Evolutionary conservation across 1,140 invertebrate genomes (phyloP).

Genomic region (Nebria ingens): DNA sequence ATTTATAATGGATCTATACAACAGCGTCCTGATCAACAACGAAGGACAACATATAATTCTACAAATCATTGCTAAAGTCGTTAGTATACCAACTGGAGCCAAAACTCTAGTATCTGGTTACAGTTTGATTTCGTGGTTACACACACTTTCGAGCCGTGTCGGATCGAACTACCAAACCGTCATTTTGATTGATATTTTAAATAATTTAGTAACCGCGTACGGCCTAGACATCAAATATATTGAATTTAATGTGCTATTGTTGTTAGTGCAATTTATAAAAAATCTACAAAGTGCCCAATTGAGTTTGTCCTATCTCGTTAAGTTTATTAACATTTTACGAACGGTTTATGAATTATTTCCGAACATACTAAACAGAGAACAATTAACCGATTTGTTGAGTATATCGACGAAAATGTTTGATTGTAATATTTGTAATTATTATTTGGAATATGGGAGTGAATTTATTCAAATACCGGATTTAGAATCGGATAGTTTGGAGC

Average conservation of each 20-base stretch:
- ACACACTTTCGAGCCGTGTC: slow-evolving; percentile 16
- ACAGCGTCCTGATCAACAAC: slow-evolving; percentile 35
- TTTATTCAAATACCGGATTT: slow-evolving; percentile 19
- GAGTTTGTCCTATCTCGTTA: slow-evolving; percentile 16
- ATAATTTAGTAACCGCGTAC: slow-evolving; percentile 18
- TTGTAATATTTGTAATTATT: slow-evolving; percentile 25
- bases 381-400: slow-evolving; percentile 21
- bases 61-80: slow-evolving; percentile 44
- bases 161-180: slow-evolving; percentile 6
- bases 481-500: neutral
- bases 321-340: slow-evolving; percentile 22
- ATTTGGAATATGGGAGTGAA: slow-evolving; percentile 26
- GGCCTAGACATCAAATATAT: slow-evolving; percentile 16
- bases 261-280: slow-evolving; percentile 12
- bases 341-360: slow-evolving; percentile 15
- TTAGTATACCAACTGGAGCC: slow-evolving; percentile 45
- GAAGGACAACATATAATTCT: slow-evolving; percentile 50
- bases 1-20: slow-evolving; percentile 43
- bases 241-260: slow-evolving; percentile 15
- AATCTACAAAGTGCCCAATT: slow-evolving; percentile 10
- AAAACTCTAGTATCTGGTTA: slow-evolving; percentile 49
- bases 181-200: slow-evolving; percentile 15
- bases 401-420: slow-evolving; percentile 18
- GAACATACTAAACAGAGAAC: slow-evolving; percentile 18
- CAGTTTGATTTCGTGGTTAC: slow-evolving; percentile 51